A percentile compares a stretch with the other conserved stretches of the same genome.
Evolutionary conservation across 2,888 invertebrate species (phyloP).

Genomic region (Nasonovia ribisnigri): DNA sequence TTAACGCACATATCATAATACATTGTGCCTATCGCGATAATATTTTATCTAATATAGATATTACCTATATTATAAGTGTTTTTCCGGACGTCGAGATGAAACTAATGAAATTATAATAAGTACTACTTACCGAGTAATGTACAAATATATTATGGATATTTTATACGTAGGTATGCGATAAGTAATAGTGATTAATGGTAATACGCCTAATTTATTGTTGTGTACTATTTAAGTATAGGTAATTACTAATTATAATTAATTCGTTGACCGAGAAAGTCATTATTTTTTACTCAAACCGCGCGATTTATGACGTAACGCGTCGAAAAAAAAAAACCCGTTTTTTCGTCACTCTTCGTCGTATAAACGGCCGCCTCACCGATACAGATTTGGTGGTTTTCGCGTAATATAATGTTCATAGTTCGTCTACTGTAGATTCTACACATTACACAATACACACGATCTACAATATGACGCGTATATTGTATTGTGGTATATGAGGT

Average conservation of each 20-base stretch:
- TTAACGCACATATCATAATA: neutral
- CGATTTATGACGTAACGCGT: neutral
- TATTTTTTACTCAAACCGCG: neutral
- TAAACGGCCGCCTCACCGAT: neutral
- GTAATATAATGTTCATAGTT: neutral
- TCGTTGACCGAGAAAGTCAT: neutral
- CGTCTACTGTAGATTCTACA: too few species aligned
- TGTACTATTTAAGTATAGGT: neutral
- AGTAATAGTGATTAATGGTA: neutral
- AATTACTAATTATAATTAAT: neutral
- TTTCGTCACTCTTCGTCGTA: neutral
- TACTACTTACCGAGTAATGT: neutral
- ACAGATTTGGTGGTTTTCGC: constrained; percentile 2
- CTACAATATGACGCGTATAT: neutral
- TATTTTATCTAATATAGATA: neutral
- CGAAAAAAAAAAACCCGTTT: constrained; percentile 6
- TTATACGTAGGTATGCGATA: too few species aligned
- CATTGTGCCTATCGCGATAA: neutral
- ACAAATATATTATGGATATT: neutral
- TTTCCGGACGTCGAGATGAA: neutral
- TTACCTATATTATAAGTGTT: neutral
- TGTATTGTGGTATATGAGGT: neutral
- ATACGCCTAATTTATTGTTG: neutral
- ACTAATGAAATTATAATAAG: neutral
- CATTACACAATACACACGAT: neutral